These are phyloP conservation scores for Phaedon cochleariae DNA, from an alignment of 2,888 invertebrate genomes.

Conservation along the genomic window DNA sequence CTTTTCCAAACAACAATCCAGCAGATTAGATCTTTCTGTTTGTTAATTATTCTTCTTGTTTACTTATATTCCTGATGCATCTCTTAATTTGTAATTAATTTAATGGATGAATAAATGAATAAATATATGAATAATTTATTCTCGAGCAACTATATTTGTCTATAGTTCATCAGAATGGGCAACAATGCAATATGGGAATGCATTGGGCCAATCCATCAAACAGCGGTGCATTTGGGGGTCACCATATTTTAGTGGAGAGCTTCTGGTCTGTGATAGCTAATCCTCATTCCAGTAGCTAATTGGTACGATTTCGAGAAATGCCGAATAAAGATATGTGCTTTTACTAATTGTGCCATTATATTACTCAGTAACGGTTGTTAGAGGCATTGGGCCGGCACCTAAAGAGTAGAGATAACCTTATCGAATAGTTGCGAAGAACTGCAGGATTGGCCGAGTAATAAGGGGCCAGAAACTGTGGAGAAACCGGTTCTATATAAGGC, in stretches of 20 bases:
- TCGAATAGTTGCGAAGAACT: slow-evolving; percentile 57
- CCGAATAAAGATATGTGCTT: slow-evolving; percentile 43
- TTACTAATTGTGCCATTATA: slow-evolving; percentile 56
- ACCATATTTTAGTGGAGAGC: neutral
- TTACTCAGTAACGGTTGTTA: slow-evolving; percentile 56
- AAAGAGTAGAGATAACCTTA: slow-evolving; percentile 59
- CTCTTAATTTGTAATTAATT: too few relatives aligned
- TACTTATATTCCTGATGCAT: too few relatives aligned
- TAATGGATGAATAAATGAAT: too few relatives aligned
- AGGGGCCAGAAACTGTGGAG: slow-evolving; percentile 46
- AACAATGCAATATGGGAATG: too few relatives aligned
- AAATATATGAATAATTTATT: too few relatives aligned
- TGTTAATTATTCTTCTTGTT: too few relatives aligned
- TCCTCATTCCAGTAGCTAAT: slow-evolving; percentile 40
- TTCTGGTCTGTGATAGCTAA: slow-evolving; percentile 20
- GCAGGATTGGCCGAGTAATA: slow-evolving; percentile 56
- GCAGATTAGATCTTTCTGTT: too few relatives aligned
- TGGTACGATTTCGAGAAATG: slow-evolving; percentile 35
- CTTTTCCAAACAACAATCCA: too few relatives aligned
- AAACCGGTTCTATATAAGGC: slow-evolving; percentile 62
- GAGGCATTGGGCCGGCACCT: slow-evolving; percentile 55
- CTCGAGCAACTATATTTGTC: too few relatives aligned
- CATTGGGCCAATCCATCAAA: too few relatives aligned
- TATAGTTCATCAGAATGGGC: too few relatives aligned
- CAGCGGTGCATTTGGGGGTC: neutral